Evolutionary conservation across 2,113 vertebrate genomes (phyloP).

Genomic region (Oreochromis niloticus): DNA sequence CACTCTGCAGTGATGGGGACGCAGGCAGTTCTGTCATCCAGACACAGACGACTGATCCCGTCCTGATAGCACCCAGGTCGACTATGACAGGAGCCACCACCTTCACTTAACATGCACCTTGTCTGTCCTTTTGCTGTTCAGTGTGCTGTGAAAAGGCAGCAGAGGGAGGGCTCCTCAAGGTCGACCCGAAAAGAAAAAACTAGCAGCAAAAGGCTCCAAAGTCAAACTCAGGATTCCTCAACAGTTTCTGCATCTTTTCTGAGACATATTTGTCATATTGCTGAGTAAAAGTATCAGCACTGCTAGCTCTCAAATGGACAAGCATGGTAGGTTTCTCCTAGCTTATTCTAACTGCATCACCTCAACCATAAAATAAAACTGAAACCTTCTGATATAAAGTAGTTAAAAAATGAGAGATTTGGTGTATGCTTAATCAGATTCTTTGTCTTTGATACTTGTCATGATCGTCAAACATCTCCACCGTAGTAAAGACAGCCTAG

Average conservation of each 20-base stretch:
- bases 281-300: not conserved
- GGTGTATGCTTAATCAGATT: not conserved
- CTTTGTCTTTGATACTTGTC: not conserved
- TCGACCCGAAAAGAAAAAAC: not conserved
- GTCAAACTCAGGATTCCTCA: not conserved
- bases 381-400: not conserved
- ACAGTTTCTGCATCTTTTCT: not conserved
- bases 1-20: not conserved
- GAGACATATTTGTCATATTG: not conserved
- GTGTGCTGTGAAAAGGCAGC: constrained; percentile 12
- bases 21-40: constrained; percentile 17
- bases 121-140: constrained; percentile 25
- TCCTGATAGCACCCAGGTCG: constrained; percentile 25
- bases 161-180: constrained; percentile 7
- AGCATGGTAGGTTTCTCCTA: not conserved
- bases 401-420: not conserved
- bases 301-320: not conserved
- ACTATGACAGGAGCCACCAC: constrained; percentile 33
- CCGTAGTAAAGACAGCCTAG: not conserved
- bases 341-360: not conserved
- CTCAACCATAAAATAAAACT: not conserved
- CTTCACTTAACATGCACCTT: constrained; percentile 16
- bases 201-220: not conserved
- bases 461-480: not conserved
- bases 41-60: constrained; percentile 39